Base-by-base conservation (phyloP, 2,888 invertebrate genomes). In the Lycaena phlaeas region DNA sequence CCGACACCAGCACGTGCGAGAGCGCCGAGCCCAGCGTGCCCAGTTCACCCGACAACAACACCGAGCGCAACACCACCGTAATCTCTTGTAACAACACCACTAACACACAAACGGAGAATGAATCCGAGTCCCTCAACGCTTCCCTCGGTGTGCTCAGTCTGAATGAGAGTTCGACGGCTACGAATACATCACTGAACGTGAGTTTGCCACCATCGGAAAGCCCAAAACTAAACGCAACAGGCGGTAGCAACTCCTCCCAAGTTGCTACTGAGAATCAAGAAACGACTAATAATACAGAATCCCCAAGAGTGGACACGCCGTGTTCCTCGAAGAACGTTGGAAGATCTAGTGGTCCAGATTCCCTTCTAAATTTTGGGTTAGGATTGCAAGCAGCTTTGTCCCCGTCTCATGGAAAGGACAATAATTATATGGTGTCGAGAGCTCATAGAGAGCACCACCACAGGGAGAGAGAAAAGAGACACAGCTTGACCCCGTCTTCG, bases 21-120 rank as follows among this genome's bases (percentile, higher is more conserved):
- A 91, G 91, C 58, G 90, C 90, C 4, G 89, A 91, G 18, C 91
- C 92, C 0, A 91, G 91, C 49, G 87, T 92, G 41, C 93, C 93
- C 0, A 88, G 89, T 31, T 89, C 89, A 0, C 89, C 89, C 0
- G 88, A 82, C 11, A 72, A 70, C 27, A 69, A 70, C 17, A 62
- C 67, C n/a, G 68, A 71, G 2, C 52, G 65, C 48, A 71, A 67
- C 37, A 49, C 64, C 4, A 63, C 70, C 10, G 57, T 65, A 17
- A 43, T n/a, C n/a, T n/a, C n/a, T n/a, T n/a, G 53, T 1, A 56
- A 56, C 27, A 57, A 59, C 43, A 50, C 53, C 29, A 63, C 57
- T 30, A 64, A 58, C 38, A 50, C 54, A n/a, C 50, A 58, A 0
- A 68, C 68, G 2, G 62, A 63, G 10, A 46, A 53, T 6, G 58